Base-by-base conservation (phyloP, 2,888 invertebrate species). In the Lottia gigantea region DNA sequence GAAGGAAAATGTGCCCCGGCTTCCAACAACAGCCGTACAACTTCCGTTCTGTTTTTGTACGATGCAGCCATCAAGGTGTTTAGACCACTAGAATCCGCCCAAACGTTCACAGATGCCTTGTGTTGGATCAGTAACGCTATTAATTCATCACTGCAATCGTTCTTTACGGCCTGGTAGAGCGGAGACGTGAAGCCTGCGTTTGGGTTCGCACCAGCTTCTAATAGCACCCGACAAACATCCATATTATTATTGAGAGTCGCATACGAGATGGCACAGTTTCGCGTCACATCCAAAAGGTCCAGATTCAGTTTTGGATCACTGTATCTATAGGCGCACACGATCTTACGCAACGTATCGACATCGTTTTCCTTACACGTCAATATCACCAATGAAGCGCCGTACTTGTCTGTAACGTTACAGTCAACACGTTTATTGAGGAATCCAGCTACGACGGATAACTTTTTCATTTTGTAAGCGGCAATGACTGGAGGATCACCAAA, bases 151-250 rank as follows among this genome's bases (percentile, higher is more conserved):
- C 63, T 63, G 23, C 63, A 49, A 11, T 68, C 45, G 47, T 68
- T 68, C 64, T 47, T 64, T 45, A 69, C 69, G 12, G 69, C 69
- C 8, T 55, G 64, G 61, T 63, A 69, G 47, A 69, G 64, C 7
- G 69, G 64, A 61, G 69, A 69, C n/a, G 61, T 64, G 15, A 61
- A 69, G 64, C 47, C 64, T n/a, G 47, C 64, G 15, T 69, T 63
- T 2, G 69, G 63, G 47, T 63, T 61, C 45, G 69, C 69, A 46
- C 64, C 64, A n/a, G 69, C 69, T n/a, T 69, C 31, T 61, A 64
- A 23, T 14, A 69, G 49, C 31, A 69, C 55, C 0, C 23, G 12
- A n/a, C 69, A 69, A n/a, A 69, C 26, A 25, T 25, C 19, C 26
- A 69, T 23, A 40, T 23, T 45, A n/a, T 64, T 45, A 47, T 45